These are phyloP conservation scores for Prietella phreatophila DNA, from an alignment of 2,113 vertebrate species.

Conservation along the genomic window DNA sequence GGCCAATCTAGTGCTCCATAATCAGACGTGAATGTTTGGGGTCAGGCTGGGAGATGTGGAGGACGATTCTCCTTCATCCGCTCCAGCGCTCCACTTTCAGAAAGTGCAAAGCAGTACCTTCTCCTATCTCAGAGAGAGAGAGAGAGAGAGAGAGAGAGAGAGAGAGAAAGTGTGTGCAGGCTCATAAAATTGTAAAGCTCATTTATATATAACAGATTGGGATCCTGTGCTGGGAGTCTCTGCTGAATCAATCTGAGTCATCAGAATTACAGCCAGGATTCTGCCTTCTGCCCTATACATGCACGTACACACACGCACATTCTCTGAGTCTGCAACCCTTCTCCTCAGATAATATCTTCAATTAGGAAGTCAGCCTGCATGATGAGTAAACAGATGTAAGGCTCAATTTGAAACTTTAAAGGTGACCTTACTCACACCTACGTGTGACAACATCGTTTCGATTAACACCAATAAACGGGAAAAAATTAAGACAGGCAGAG, in stretches of 20 bases:
- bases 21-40: constrained; percentile 43
- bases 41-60: constrained; percentile 28
- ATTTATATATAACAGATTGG: constrained; percentile 62
- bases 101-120: constrained; percentile 25
- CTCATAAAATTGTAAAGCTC: constrained; percentile 53
- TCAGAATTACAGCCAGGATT: constrained; percentile 60
- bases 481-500: background rate
- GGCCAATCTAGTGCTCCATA: constrained; percentile 54
- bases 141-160: background rate
- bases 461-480: background rate
- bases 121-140: background rate
- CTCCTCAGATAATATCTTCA: constrained; percentile 56
- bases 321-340: background rate
- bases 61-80: constrained; percentile 25
- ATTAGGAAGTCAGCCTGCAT: constrained; percentile 47
- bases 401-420: constrained; percentile 20
- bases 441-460: background rate
- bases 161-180: background rate
- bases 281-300: constrained; percentile 22
- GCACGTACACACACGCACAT: background rate
- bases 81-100: constrained; percentile 32
- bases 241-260: constrained; percentile 63
- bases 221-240: constrained; percentile 19
- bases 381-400: background rate
- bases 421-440: background rate